These are phyloP conservation scores for Arctia plantaginis DNA, from an alignment of 2,888 invertebrate genomes.

Conservation along the genomic window DNA sequence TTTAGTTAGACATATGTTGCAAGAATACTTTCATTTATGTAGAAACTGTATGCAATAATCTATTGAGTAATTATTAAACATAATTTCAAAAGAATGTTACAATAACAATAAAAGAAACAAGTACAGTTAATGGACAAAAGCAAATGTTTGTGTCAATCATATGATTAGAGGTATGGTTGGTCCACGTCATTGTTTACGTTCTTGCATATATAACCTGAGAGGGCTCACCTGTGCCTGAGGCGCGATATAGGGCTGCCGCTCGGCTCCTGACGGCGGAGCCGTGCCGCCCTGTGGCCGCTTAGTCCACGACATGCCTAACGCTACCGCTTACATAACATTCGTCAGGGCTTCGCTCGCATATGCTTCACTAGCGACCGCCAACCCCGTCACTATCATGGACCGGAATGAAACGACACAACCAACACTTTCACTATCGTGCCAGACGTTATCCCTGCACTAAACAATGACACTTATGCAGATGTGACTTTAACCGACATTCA, in stretches of 20 bases:
- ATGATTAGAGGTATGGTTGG: conserved; percentile 54
- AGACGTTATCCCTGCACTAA: conserved; percentile 37
- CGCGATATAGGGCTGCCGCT: conserved; percentile 68
- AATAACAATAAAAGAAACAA: neutral
- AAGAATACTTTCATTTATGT: conserved; percentile 13
- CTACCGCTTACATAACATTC: conserved; percentile 84
- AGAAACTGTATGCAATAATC: conserved; percentile 4
- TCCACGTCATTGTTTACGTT: conserved; percentile 84
- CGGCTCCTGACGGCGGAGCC: conserved; percentile 62
- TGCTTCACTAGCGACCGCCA: conserved; percentile 69
- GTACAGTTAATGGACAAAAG: conserved; percentile 7
- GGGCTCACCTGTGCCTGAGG: conserved; percentile 78
- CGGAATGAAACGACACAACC: conserved; percentile 58
- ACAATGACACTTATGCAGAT: conserved; percentile 29
- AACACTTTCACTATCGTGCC: conserved; percentile 77
- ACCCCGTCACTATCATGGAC: conserved; percentile 78
- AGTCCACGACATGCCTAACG: conserved; percentile 81
- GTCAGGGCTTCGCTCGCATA: conserved; percentile 72
- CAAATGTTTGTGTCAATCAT: conserved; percentile 57
- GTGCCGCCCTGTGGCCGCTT: conserved; percentile 73
- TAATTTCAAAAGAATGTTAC: neutral
- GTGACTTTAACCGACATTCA: conserved; percentile 23
- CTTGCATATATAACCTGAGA: conserved; percentile 66
- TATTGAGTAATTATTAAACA: conserved; percentile 24
- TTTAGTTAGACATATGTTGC: conserved; percentile 28